Evolutionary conservation across 2,113 vertebrate species (phyloP), one percentile per base, ranked within the genome.

Genomic region (Trogon surrucura): DNA sequence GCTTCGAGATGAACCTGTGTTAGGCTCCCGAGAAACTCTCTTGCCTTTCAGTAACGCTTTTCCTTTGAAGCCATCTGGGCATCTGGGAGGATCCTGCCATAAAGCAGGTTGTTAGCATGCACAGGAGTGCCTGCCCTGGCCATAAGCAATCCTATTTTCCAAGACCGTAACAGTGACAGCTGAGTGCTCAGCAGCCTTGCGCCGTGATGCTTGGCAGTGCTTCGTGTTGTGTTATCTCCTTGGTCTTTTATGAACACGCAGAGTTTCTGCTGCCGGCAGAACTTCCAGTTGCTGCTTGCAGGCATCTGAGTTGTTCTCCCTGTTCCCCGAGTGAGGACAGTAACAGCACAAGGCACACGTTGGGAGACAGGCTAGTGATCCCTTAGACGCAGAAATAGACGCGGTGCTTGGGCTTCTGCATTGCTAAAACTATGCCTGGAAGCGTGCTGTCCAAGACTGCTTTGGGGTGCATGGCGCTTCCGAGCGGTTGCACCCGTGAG

Each of bases 381-480:
- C 45, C 44, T 3, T 36, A 36, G 36, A 36, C 36, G 36, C 36
- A 36, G 36, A 65, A 50, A 13, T 1, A 15, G 45, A 4, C 15
- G 54, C 75, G 20, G n/a, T 61, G 32, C 60, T 17, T 9, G 53
- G 38, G 54, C 16, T 74, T 17, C 75, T 69, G 19, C 16, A 0
- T 13, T 38, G 21, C 75, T 65, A 7, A 57, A n/a, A 20, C 2
- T 27, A 4, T 11, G 4, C 26, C 17, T 38, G 41, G 51, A 23
- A 38, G 7, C 9, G 1, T 0, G 0, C 18, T 9, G 2, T 4
- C 0, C 1, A 29, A 41, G 23, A 2, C 67, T 20, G 45, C 45
- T 2, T 3, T 12, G 30, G 25, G 45, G 13, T 1, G 6, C 27
- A 8, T 0, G 3, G 78, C 5, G n/a, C 41, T 30, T 36, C 30